Base-by-base conservation (phyloP, 2,797 vertebrate genomes). In the Megalops cyprinoides region DNA sequence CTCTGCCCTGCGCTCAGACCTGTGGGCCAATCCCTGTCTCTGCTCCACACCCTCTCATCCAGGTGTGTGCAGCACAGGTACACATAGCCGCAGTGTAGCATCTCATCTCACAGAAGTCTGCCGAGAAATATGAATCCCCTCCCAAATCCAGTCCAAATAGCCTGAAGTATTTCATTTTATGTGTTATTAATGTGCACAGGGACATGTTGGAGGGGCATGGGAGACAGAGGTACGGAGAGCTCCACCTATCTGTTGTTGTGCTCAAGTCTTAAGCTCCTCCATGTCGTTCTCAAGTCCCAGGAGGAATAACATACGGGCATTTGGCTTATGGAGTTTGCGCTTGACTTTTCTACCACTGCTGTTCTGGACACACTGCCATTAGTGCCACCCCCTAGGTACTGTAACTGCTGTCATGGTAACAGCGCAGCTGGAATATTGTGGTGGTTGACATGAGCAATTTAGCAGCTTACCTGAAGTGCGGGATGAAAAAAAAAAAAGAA, bases 81-180 rank as follows among this genome's bases (percentile, higher is more conserved):
- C 8, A 53, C 51, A 53, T 15, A 53, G 10, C 12, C 51, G 53
- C n/a, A n/a, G 15, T 18, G 10, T 53, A 4, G 18, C 18, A 15
- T 53, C 10, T 53, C 9, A 14, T 18, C 15, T 48, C 46, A 48
- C 4, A 48, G 46, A 48, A 4, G 4, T 10, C 4, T 4, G 51
- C 51, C 12, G 2, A 53, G 9, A 2, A 53, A 12, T 18, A 15
- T 14, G 51, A n/a, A 10, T 18, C 15, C 51, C 18, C 18, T 53
- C 51, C 44, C 51, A 53, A 2, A 14, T 10, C 46, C 83, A 81
- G 58, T 69, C 42, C 80, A 81, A 77, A 77, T 84, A 78, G 62
- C 20, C 79, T 79, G 4, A 81, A 53, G 74, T 78, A 83, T 83
- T 76, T 81, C 65, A 62, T 79, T 83, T 23, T 56, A 65, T 79